Evolutionary conservation across 23 tunicate genomes (phyloP), one percentile per base, ranked within the genome.

Genomic region (Styela clava): DNA sequence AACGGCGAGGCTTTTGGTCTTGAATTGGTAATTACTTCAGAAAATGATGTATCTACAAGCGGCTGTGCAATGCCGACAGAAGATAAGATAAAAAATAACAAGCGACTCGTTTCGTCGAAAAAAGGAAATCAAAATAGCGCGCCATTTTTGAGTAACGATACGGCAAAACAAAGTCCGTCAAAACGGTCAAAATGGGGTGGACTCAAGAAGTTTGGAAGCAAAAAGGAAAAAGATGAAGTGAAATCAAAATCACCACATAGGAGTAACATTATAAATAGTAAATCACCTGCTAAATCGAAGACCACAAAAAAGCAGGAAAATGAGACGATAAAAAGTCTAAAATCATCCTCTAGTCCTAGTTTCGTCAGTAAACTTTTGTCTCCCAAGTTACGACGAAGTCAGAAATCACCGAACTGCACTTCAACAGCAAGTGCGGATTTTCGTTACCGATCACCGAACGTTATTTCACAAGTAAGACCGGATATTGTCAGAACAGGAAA

Each of bases 11-110:
- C 83, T 9, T 68, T 81, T n/a, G 84, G 89, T 0, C 84, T 93
- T 2, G 98, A 93, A 77, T 74, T 93, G 33, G 64, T 84, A 64
- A 84, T 93, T 3, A 91, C 97, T 16, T 34, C 83, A 24, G 86
- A 78, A 35, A 79, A 69, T 35, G 85, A 52, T 21, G 32, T 24
- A 56, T 24, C 34, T 22, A 74, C 25, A 18, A 18, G 18, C 24
- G 52, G n/a, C 19, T 67, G 31, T 29, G 71, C 71, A 1, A 28
- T 25, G 71, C 71, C 71, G 12, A 67, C 21, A 23, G 71, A 25
- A 25, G 30, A 27, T 18, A 67, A 67, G 22, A 12, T 44, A 44
- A 7, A 12, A 44, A 7, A 44, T 44, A 5, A 7, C 12, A 44
- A 44, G 12, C 7, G 12, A 44, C 7, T 44, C 56, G 12, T 5